phyloP scores from a whole-genome alignment of 2,888 invertebrate genomes.

The Sturmia bella region DNA sequence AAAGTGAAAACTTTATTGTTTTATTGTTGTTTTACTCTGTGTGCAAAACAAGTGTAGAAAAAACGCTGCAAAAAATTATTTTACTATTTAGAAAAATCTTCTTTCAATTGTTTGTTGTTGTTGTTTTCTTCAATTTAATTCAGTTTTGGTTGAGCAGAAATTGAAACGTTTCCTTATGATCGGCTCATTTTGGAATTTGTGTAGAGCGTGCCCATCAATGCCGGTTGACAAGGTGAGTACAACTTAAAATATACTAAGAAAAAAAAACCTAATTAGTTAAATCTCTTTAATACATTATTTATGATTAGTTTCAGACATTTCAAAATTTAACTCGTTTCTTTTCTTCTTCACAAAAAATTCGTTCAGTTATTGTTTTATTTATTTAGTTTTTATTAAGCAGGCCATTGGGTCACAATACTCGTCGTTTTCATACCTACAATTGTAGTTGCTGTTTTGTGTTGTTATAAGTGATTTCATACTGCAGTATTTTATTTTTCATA shows the following conservation, averaged over 20 bases:
- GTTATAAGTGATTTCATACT: slow-evolving; percentile 72
- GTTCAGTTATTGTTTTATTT: slow-evolving; percentile 16
- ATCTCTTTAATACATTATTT: slow-evolving; percentile 17
- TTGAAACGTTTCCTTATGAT: slow-evolving; percentile 88
- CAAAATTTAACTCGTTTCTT: slow-evolving; percentile 11
- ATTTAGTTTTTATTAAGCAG: slow-evolving; percentile 61
- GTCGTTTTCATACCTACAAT: slow-evolving; percentile 31
- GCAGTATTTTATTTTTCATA: slow-evolving; percentile 69
- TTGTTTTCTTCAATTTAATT: slow-evolving; percentile 68
- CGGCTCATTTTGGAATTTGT: slow-evolving; percentile 98
- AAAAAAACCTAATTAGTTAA: no score
- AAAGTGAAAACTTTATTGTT: slow-evolving; percentile 43
- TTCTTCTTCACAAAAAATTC: slow-evolving; percentile 13
- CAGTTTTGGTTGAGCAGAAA: slow-evolving; percentile 67
- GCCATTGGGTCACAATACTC: slow-evolving; percentile 70
- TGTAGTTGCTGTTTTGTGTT: slow-evolving; percentile 49
- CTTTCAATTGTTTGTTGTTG: slow-evolving; percentile 68
- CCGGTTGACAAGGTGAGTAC: slow-evolving; percentile 95
- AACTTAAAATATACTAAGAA: neutral
- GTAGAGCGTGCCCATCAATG: slow-evolving; percentile 98
- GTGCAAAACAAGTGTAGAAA: slow-evolving; percentile 35
- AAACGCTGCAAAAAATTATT: slow-evolving; percentile 27
- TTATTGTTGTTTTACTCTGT: slow-evolving; percentile 57
- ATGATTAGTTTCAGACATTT: neutral
- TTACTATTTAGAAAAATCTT: slow-evolving; percentile 42